phyloP scores from a whole-genome alignment of 2,113 vertebrate genomes.

The Actenoides lindsayi region DNA sequence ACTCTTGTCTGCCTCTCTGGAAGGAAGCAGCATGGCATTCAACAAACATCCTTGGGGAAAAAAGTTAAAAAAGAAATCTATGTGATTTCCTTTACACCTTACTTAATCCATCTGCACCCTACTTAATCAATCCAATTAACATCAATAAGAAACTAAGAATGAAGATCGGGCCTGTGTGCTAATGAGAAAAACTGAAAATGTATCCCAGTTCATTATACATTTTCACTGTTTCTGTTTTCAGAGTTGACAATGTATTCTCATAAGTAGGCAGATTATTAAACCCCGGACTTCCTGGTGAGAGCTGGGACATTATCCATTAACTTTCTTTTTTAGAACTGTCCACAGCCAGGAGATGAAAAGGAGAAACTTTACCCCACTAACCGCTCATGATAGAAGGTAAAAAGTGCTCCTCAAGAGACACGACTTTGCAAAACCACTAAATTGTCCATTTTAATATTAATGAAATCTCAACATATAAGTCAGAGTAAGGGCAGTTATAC shows the following conservation, averaged over 20 bases:
- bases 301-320: not conserved
- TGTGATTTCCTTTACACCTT: not conserved
- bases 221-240: not conserved
- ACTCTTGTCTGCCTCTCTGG: not conserved
- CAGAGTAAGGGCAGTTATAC: not conserved
- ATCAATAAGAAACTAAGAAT: not conserved
- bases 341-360: not conserved
- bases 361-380: not conserved
- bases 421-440: not conserved
- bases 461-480: constrained; percentile 29
- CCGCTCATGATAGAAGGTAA: not conserved
- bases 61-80: not conserved
- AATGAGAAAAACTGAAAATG: not conserved
- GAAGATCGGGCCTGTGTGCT: not conserved
- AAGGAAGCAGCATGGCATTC: not conserved
- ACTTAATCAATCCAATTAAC: not conserved
- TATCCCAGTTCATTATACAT: not conserved
- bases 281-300: not conserved
- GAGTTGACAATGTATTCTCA: not conserved
- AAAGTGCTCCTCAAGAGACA: not conserved
- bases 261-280: constrained; percentile 12
- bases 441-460: constrained; percentile 46
- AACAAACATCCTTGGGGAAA: not conserved
- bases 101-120: not conserved
- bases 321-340: not conserved